Base-by-base conservation (phyloP, 2,797 vertebrate genomes). In the Sebastes oblongus region DNA sequence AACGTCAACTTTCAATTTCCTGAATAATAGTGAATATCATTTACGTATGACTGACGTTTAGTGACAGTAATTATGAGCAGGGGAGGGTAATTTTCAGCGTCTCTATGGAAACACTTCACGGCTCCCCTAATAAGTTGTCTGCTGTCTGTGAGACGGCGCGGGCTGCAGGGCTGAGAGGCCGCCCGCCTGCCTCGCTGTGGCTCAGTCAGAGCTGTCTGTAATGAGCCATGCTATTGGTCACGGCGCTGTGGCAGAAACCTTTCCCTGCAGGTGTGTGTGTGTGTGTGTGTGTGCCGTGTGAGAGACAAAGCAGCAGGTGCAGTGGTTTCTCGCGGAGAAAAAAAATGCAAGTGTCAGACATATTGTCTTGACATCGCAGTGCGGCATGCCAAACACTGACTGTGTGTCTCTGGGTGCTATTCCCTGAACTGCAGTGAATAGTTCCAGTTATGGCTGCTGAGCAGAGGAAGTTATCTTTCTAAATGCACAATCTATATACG, bases 171-270 rank as follows among this genome's bases (percentile, higher is more conserved):
- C 68, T 59, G 74, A 61, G 3, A 61, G 78, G 66, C 77, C 70
- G 72, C 42, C 80, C 55, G 36, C 36, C 36, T 39, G 88, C 73
- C 59, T 77, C 30, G 1, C 68, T 25, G 58, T 22, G 59, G 59
- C 75, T 89, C 80, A 76, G 81, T 77, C 78, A 60, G 86, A 75
- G 73, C 61, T 24, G 29, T 69, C 83, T 67, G 80, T 92, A 92
- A 92, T 91, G 90, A 93, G 86, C 81, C 81, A 6, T 82, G 85
- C 86, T 86, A 88, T 85, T 89, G 89, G 90, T 87, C 88, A 85
- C 29, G 46, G 42, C 14, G 9, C 76, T n/a, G 52, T 66, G 61
- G 75, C 73, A 64, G 60, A 69, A 81, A 65, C 54, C 65, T 74
- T 58, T 42, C 78, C 65, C 77, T 39, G 68, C 42, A 46, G 42